phyloP scores from a whole-genome alignment of 2,113 vertebrate species.

The Carlito syrichta region DNA sequence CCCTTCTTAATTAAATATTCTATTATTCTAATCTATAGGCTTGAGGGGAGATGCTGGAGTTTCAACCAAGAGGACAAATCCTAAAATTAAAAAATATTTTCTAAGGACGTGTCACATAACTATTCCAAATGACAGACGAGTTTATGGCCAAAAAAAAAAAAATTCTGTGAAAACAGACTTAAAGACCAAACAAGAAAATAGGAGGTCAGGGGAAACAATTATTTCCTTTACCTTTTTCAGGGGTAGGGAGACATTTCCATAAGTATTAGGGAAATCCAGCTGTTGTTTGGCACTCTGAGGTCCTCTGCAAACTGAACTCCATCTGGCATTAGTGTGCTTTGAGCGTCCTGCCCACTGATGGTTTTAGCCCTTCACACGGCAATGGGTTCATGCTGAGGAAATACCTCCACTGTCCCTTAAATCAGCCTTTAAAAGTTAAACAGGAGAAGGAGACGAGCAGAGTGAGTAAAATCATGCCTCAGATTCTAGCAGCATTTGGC shows the following conservation, averaged over 20 bases:
- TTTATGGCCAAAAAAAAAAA: neutral
- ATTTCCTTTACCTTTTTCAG: neutral
- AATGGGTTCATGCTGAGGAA: neutral
- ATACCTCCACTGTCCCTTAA: neutral
- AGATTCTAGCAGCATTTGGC: neutral
- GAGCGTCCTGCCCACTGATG: neutral
- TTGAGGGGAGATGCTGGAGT: neutral
- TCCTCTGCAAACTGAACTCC: neutral
- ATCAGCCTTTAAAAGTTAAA: neutral
- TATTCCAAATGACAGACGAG: neutral
- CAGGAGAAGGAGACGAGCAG: neutral
- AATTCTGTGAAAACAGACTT: neutral
- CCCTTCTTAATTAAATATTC: neutral
- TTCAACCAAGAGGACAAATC: neutral
- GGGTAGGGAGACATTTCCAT: neutral
- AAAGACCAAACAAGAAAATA: neutral
- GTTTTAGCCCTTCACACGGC: neutral
- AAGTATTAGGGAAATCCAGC: neutral
- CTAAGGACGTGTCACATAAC: neutral
- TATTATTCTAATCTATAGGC: neutral
- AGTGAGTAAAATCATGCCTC: neutral
- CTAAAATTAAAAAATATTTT: neutral
- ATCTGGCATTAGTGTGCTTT: neutral
- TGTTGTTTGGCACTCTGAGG: neutral
- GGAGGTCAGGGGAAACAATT: neutral